These are phyloP conservation scores for Micromys minutus DNA, from an alignment of 2,113 vertebrate genomes.

Conservation along the genomic window DNA sequence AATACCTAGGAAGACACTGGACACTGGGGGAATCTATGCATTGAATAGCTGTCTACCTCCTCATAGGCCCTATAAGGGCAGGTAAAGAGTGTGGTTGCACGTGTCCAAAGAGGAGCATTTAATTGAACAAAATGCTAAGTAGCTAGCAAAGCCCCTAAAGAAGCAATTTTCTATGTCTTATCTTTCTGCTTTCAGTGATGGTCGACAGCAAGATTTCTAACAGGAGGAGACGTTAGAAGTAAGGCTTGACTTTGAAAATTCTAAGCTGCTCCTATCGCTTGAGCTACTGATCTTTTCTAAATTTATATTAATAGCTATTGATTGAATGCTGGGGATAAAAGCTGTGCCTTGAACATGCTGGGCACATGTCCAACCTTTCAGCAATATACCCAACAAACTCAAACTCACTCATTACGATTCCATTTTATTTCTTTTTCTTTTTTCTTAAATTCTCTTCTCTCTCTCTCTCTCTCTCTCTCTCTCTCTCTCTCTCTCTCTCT, in stretches of 20 bases:
- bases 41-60: background rate
- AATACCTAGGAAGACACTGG: background rate
- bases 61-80: background rate
- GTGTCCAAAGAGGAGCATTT: background rate
- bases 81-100: background rate
- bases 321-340: background rate
- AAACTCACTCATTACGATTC: background rate
- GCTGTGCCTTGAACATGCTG: background rate
- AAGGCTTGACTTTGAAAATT: background rate
- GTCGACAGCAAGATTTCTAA: background rate
- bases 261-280: background rate
- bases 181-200: background rate
- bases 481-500: fast-evolving
- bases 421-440: background rate
- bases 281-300: background rate
- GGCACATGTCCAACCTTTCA: background rate
- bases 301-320: background rate
- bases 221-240: background rate
- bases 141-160: background rate
- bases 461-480: background rate
- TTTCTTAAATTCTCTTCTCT: background rate
- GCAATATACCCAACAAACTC: background rate
- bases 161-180: background rate
- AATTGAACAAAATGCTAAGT: background rate
- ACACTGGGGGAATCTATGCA: background rate